A percentile compares a stretch with the other conserved stretches of the same genome.
phyloP scores from a whole-genome alignment of 2,113 vertebrate genomes.

The Eurystomus gularis region DNA sequence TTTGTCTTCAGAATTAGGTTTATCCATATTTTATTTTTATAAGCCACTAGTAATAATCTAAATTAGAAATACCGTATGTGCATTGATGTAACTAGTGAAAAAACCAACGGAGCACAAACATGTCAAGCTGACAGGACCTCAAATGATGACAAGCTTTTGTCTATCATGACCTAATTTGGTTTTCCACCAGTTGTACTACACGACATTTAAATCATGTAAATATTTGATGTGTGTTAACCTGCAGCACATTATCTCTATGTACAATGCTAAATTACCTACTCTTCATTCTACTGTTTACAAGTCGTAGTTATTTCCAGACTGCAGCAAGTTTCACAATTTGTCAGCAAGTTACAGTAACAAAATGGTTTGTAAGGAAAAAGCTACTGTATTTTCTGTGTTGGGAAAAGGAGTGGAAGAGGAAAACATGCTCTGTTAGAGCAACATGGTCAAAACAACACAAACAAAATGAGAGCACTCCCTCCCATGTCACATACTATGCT shows the following conservation, averaged over 20 bases:
- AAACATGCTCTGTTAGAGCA: background rate
- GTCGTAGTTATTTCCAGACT: background rate
- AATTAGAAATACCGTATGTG: background rate
- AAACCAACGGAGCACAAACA: background rate
- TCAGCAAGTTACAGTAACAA: background rate
- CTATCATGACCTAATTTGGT: background rate
- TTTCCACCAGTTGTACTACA: background rate
- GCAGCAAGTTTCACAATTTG: background rate
- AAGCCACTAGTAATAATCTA: background rate
- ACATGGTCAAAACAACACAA: background rate
- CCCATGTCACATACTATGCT: background rate
- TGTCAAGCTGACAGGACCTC: background rate
- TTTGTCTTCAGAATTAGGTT: background rate
- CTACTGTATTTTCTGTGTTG: background rate
- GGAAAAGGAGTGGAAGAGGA: slow-evolving; percentile 19
- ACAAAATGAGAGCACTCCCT: background rate
- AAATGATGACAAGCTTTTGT: slow-evolving; percentile 3
- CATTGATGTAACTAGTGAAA: background rate
- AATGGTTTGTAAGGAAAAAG: background rate
- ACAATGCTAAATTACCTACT: background rate
- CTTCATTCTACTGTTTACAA: background rate
- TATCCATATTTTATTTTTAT: background rate
- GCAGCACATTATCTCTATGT: background rate
- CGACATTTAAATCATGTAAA: background rate
- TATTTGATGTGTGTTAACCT: background rate